Evolutionary conservation across 2,888 invertebrate species (phyloP), one percentile per base, ranked within the genome.

Genomic region (Syritta pipiens): DNA sequence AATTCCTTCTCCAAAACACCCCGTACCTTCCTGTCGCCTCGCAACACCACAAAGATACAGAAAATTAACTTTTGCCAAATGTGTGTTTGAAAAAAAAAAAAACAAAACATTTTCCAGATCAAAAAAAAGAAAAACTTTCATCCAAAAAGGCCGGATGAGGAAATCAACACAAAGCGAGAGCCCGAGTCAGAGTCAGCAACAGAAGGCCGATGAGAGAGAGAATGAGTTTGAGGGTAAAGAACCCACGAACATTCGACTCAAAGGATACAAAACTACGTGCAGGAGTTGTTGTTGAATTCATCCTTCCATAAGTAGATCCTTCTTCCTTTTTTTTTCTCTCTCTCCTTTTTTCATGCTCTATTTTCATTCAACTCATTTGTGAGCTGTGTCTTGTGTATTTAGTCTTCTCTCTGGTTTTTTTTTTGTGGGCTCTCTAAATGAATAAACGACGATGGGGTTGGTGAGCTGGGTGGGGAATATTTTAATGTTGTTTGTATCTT

Each of bases 401-500:
- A 17, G 32, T 48, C 22, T 35, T 35, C 46, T 4, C 28, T 2
- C 19, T 37, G 7, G 42, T 60, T 48, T 48, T 35, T 46, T 55
- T 22, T 62, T 42, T 51, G 44, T 35, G 30, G 72, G 24, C n/a
- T n/a, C n/a, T n/a, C n/a, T 40, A 51, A 60, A 77, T 17, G 40
- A 44, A 32, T 7, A 24, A 12, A 67, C 32, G 12, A 7, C 5
- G 4, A 37, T 2, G 4, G 1, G 17, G 3, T 20, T 14, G 10
- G 32, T 59, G 49, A 57, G 37, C 37, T 7, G 37, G 37, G 37
- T 51, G 59, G 55, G 1, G 46, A 67, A 62, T 17, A 67, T 72
- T 77, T 72, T 60, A 72, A 72, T 72, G 65, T 67, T 79, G n/a
- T n/a, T n/a, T n/a, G 65, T 67, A 72, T 72, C 65, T 60, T 49